Conservation (phyloP, 2,888 invertebrate genomes). For the Euphydryas editha region DNA sequence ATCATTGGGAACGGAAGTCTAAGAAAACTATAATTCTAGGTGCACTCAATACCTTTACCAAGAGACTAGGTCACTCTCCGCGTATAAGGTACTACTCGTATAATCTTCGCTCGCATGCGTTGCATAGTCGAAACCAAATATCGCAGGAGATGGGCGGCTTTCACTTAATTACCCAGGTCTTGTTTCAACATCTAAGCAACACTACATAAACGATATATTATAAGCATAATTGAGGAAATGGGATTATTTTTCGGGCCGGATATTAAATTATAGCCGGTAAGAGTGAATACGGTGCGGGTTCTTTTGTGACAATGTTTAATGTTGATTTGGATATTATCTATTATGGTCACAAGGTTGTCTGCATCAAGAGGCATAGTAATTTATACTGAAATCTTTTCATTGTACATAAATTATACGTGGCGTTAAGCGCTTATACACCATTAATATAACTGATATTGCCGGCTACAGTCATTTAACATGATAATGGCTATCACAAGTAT, state of each 20-base stretch:
- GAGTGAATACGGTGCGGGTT: conserved; percentile 69
- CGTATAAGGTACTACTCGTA: conserved; percentile 47
- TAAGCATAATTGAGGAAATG: conserved; percentile 65
- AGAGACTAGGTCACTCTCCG: conserved; percentile 43
- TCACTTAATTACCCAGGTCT: conserved; percentile 41
- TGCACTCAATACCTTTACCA: conserved; percentile 48
- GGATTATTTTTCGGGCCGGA: conserved; percentile 76
- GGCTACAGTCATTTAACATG: conserved; percentile 29
- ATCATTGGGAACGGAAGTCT: conserved; percentile 45
- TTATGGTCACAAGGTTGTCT: conserved; percentile 15
- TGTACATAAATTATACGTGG: neutral
- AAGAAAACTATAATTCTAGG: conserved; percentile 46
- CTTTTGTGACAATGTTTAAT: conserved; percentile 55
- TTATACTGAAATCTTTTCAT: neutral
- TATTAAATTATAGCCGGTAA: conserved; percentile 80
- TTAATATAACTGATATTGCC: conserved; percentile 15
- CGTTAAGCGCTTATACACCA: conserved; percentile 10
- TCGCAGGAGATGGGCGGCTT: conserved; percentile 38
- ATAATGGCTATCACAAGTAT: conserved; percentile 29
- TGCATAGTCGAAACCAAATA: conserved; percentile 44
- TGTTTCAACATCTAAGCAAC: conserved; percentile 31
- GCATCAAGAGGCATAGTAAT: neutral
- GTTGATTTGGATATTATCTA: conserved; percentile 17
- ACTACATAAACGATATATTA: conserved; percentile 31
- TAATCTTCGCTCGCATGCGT: conserved; percentile 42